Evolutionary conservation across 2,113 vertebrate genomes (phyloP), one percentile per base, ranked within the genome.

Genomic region (Charadrius vociferus): DNA sequence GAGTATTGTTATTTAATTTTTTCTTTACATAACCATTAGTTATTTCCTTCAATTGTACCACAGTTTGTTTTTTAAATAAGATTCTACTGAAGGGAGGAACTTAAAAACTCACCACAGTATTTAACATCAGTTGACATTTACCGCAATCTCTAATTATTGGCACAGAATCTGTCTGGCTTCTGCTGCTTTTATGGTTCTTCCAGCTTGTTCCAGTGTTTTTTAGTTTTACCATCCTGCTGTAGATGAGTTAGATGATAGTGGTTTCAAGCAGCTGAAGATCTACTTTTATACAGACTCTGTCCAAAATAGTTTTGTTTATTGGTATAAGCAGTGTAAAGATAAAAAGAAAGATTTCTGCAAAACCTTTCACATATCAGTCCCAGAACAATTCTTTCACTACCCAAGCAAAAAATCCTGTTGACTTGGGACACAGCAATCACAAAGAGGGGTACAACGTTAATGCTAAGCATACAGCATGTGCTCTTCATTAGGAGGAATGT

Each of bases 101-200:
- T 97, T 95, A 71, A 95, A 94, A 97, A 87, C 86, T 93, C 86
- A 88, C 93, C 90, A 95, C 94, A 95, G 95, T 93, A 94, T 96
- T 98, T 97, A 97, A 96, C 95, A 96, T 96, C 96, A 94, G 96
- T 96, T 97, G 96, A 97, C 97, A 97, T 96, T 97, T 97, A 96
- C 96, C 47, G 43, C 95, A 97, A 96, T 97, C 95, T 94, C 93
- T 95, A 92, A 97, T 97, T 93, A 92, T 92, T 98, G 97, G 97
- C 97, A 97, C 92, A 81, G 78, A 94, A 85, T 95, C 92, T 94
- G 86, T 97, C 97, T 97, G 81, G 93, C 91, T 96, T 97, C 95
- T 97, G 96, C 90, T 96, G 94, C 92, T 96, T 97, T 95, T 97
- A 94, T 83, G 94, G 95, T 72, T 93, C 95, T 96, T 96, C 92